These are phyloP conservation scores for Diadegma fenestrale DNA, from an alignment of 2,888 invertebrate species.

Conservation along the genomic window DNA sequence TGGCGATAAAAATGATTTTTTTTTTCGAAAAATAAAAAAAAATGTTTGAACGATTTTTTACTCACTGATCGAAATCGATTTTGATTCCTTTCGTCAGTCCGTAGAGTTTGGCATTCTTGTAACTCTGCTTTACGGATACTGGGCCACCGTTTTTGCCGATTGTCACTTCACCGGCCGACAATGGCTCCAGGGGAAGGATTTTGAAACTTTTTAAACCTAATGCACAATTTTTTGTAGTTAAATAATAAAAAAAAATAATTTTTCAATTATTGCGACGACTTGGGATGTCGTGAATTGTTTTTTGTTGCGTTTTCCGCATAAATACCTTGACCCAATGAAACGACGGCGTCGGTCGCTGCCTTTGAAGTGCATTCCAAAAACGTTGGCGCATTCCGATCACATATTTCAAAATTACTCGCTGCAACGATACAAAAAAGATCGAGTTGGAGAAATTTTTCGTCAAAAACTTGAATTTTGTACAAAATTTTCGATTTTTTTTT, in stretches of 20 bases:
- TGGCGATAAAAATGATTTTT: too few relatives aligned
- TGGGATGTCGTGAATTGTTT: background rate
- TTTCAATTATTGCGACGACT: background rate
- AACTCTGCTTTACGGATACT: slow-evolving; percentile 89
- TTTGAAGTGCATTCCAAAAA: slow-evolving; percentile 86
- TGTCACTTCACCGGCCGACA: slow-evolving; percentile 85
- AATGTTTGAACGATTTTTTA: background rate
- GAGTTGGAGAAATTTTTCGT: background rate
- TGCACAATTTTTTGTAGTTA: background rate
- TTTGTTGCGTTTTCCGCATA: background rate
- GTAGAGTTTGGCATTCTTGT: slow-evolving; percentile 88
- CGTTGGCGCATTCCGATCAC: slow-evolving; percentile 86
- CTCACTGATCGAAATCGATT: slow-evolving; percentile 87
- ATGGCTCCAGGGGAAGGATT: slow-evolving; percentile 88
- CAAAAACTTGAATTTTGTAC: background rate
- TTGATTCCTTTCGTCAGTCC: slow-evolving; percentile 86
- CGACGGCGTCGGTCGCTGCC: slow-evolving; percentile 87
- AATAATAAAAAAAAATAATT: too few relatives aligned
- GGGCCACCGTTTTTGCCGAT: slow-evolving; percentile 87
- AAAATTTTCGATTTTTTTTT: background rate
- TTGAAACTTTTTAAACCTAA: slow-evolving; percentile 87
- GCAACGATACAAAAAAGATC: slow-evolving; percentile 66
- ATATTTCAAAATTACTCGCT: slow-evolving; percentile 87
- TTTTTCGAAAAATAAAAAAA: too few relatives aligned
- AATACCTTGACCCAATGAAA: slow-evolving; percentile 87